phyloP scores from a whole-genome alignment of 2,797 vertebrate species.

The Phoxinus dragarum region DNA sequence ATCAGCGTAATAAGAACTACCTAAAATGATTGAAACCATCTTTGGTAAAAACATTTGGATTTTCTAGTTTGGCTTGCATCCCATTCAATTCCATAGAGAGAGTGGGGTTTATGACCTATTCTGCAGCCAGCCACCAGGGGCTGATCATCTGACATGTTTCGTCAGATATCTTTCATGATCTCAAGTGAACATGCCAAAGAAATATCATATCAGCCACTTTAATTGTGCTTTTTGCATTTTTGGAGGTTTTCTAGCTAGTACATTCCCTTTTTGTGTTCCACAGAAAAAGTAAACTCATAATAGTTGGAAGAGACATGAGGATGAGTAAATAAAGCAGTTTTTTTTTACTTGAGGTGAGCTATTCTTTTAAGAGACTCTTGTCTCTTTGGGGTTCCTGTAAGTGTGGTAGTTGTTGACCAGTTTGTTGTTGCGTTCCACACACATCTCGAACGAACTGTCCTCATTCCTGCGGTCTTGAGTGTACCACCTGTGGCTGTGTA shows the following conservation, averaged over 20 bases:
- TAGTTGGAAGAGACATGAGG: neutral
- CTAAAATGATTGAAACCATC: neutral
- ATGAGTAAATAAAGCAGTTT: neutral
- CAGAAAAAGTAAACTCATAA: neutral
- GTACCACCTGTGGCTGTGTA: conserved; percentile 37
- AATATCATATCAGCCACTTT: neutral
- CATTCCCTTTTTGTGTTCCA: neutral
- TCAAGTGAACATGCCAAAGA: neutral
- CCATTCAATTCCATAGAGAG: too few relatives aligned
- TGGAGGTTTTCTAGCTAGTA: neutral
- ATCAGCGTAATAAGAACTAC: neutral
- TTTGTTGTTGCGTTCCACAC: conserved; percentile 34
- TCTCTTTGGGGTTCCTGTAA: conserved; percentile 34
- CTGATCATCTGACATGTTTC: too few relatives aligned
- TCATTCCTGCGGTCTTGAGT: conserved; percentile 24
- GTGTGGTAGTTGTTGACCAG: conserved; percentile 41
- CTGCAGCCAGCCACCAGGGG: too few relatives aligned
- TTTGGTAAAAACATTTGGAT: neutral
- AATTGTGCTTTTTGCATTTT: neutral
- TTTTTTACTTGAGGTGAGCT: neutral
- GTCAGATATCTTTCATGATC: neutral
- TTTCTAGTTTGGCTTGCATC: too few relatives aligned
- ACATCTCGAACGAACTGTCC: conserved; percentile 42
- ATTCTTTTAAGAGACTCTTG: conserved; percentile 21
- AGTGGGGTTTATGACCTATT: too few relatives aligned